phyloP scores from a whole-genome alignment of 2,113 vertebrate species.

The Xenopus laevis region DNA sequence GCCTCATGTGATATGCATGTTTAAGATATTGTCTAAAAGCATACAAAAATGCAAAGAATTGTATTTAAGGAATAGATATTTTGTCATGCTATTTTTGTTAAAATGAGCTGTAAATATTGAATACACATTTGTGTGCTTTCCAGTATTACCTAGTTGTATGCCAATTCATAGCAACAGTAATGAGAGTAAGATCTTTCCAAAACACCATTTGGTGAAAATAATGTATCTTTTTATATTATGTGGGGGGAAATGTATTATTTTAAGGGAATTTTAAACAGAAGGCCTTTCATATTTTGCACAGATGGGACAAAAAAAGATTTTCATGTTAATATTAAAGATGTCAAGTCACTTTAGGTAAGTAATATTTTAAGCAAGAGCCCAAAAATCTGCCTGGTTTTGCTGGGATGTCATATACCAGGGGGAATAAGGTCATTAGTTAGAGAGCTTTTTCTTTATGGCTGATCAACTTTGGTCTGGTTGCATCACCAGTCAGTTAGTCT shows the following conservation, averaged over 20 bases:
- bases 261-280: neutral
- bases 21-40: slow-evolving; percentile 16
- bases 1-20: slow-evolving; percentile 56
- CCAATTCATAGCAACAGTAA: slow-evolving; percentile 29
- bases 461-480: too few relatives aligned
- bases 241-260: slow-evolving; percentile 2
- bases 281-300: neutral
- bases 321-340: too few relatives aligned
- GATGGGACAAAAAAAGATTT: neutral
- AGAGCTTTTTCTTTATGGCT: too few relatives aligned
- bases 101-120: neutral
- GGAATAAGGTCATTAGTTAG: too few relatives aligned
- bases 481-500: too few relatives aligned
- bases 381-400: too few relatives aligned
- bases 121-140: neutral
- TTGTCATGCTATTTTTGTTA: slow-evolving; percentile 32
- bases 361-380: too few relatives aligned
- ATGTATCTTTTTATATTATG: neutral
- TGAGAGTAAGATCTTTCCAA: slow-evolving; percentile 28
- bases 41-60: slow-evolving; percentile 27
- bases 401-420: too few relatives aligned
- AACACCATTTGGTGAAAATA: neutral
- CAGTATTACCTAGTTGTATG: slow-evolving; percentile 27
- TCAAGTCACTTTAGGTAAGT: too few relatives aligned
- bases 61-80: slow-evolving; percentile 28